Evolutionary conservation across 2,888 invertebrate genomes (phyloP).

Genomic region (Aphrophora alni): DNA sequence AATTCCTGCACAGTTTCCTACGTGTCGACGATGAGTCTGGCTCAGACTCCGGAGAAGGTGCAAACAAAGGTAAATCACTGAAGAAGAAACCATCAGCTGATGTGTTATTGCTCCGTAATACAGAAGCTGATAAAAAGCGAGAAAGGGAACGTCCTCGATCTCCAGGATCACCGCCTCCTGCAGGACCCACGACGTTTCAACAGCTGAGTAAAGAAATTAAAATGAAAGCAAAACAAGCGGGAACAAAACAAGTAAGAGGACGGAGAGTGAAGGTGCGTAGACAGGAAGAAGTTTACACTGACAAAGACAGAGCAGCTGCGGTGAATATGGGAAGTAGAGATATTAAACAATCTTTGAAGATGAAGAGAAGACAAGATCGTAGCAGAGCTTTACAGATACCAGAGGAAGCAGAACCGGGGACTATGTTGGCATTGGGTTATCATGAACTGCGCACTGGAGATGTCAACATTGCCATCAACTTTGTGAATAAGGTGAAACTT

Average conservation of each 20-base stretch:
- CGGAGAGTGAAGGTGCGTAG: conserved; percentile 38
- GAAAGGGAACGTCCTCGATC: conserved; percentile 28
- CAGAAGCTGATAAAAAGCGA: conserved; percentile 20
- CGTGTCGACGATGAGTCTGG: conserved; percentile 63
- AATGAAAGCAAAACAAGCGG: conserved; percentile 51
- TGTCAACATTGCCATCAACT: conserved; percentile 72
- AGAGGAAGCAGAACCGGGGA: conserved; percentile 78
- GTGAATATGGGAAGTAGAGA: conserved; percentile 86
- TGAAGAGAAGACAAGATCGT: conserved; percentile 80
- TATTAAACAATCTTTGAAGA: conserved; percentile 82
- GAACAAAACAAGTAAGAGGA: conserved; percentile 31
- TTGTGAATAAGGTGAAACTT: conserved; percentile 75
- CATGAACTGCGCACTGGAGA: conserved; percentile 80
- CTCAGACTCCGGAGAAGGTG: conserved; percentile 26
- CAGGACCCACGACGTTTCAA: conserved; percentile 48
- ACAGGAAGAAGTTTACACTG: conserved; percentile 81
- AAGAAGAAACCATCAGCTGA: conserved; percentile 31
- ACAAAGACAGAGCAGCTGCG: conserved; percentile 89
- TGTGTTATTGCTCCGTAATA: conserved; percentile 13
- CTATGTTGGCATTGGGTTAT: conserved; percentile 75
- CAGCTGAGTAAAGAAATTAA: conserved; percentile 51
- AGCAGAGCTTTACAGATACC: conserved; percentile 75
- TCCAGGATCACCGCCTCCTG: conserved; percentile 44
- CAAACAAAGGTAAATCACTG: conserved; percentile 22
- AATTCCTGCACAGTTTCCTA: conserved; percentile 81